A percentile compares a stretch with the other conserved stretches of the same genome.
Evolutionary conservation across 2,113 vertebrate species (phyloP).

Genomic region (Thunnus thynnus): DNA sequence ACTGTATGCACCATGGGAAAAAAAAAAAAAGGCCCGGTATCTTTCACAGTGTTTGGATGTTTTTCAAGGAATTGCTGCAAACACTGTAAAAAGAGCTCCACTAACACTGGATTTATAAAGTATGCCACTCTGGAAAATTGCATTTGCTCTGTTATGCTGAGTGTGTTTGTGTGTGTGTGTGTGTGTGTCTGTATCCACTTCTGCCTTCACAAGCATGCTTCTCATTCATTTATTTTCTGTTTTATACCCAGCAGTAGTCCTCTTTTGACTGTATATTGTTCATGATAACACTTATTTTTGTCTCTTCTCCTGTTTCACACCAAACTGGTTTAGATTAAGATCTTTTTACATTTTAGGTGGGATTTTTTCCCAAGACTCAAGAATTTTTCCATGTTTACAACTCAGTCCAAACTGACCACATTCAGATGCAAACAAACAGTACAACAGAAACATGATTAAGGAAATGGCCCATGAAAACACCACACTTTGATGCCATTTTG

Average conservation of each 20-base stretch:
- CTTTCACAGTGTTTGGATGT: conserved; percentile 54
- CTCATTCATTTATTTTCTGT: conserved; percentile 28
- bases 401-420: conserved; percentile 17
- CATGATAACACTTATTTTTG: neutral
- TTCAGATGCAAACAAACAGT: conserved; percentile 37
- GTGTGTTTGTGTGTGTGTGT: conserved; percentile 15
- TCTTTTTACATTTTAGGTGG: conserved; percentile 39
- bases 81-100: conserved; percentile 45
- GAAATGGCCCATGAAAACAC: conserved; percentile 63
- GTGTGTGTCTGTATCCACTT: neutral
- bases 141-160: conserved; percentile 34
- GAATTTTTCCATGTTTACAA: conserved; percentile 72
- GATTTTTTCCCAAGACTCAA: conserved; percentile 50
- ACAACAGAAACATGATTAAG: conserved; percentile 59
- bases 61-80: conserved; percentile 51
- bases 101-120: conserved; percentile 58
- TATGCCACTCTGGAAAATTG: conserved; percentile 55
- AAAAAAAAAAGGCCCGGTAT: conserved; percentile 22
- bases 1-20: conserved; percentile 27
- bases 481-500: conserved; percentile 46
- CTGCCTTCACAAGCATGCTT: conserved; percentile 7
- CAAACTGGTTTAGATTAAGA: conserved; percentile 56
- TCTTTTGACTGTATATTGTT: conserved; percentile 1
- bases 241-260: neutral
- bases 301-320: conserved; percentile 50